phyloP scores from a whole-genome alignment of 2,888 invertebrate species.

The Sphaerophoria taeniata region DNA sequence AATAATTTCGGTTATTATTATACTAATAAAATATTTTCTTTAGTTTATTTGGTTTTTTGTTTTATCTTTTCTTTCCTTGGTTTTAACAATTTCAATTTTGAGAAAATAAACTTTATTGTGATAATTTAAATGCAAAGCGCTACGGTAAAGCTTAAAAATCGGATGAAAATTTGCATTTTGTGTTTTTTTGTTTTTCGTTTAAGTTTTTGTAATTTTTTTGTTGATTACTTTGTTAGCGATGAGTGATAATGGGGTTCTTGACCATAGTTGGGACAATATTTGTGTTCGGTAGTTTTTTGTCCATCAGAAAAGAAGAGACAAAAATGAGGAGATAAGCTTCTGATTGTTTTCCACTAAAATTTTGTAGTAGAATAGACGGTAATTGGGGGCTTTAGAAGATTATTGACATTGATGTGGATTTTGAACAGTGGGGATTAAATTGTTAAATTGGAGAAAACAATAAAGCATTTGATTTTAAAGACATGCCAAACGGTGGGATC shows the following conservation, averaged over 20 bases:
- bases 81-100: slow-evolving; percentile 4
- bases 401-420: too few relatives aligned
- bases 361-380: too few relatives aligned
- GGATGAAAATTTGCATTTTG: slow-evolving; percentile 71
- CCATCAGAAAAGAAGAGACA: background rate
- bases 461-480: too few relatives aligned
- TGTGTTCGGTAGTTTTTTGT: background rate
- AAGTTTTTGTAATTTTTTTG: slow-evolving; percentile 27
- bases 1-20: slow-evolving; percentile 68
- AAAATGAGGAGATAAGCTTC: background rate
- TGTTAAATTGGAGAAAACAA: too few relatives aligned
- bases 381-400: too few relatives aligned
- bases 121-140: slow-evolving; percentile 73
- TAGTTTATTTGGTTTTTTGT: slow-evolving; percentile 50
- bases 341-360: too few relatives aligned
- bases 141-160: slow-evolving; percentile 62
- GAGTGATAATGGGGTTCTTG: slow-evolving; percentile 70
- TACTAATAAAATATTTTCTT: slow-evolving; percentile 68
- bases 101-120: slow-evolving; percentile 47
- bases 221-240: slow-evolving; percentile 68
- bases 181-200: slow-evolving; percentile 27
- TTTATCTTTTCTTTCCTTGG: slow-evolving; percentile 40
- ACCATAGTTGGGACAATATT: slow-evolving; percentile 56
- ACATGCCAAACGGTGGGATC: too few relatives aligned
- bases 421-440: too few relatives aligned